These are phyloP conservation scores for Diceros bicornis DNA, from an alignment of 2,797 vertebrate genomes.

Conservation along the genomic window DNA sequence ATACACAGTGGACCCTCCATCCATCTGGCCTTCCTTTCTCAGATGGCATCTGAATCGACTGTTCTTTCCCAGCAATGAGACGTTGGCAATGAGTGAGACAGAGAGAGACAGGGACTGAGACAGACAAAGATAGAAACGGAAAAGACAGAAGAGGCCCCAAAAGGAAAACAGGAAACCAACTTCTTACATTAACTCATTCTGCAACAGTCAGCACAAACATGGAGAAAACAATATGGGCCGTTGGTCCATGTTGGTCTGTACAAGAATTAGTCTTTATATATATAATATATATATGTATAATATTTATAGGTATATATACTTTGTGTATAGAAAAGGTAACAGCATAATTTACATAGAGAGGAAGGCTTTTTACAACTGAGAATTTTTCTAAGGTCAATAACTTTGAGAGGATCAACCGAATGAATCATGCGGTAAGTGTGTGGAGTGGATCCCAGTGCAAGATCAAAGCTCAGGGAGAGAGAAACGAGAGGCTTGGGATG, in stretches of 20 bases:
- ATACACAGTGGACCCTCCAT: slow-evolving; percentile 91
- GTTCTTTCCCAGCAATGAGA: slow-evolving; percentile 84
- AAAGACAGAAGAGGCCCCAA: slow-evolving; percentile 57
- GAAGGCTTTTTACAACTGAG: slow-evolving; percentile 83
- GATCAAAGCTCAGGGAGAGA: slow-evolving; percentile 9
- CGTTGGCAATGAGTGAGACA: slow-evolving; percentile 76
- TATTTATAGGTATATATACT: slow-evolving; percentile 90
- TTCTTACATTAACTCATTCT: slow-evolving; percentile 82
- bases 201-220: slow-evolving; percentile 80
- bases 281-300: slow-evolving; percentile 82
- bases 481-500: not conserved
- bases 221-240: slow-evolving; percentile 85
- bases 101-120: slow-evolving; percentile 11
- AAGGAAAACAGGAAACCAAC: slow-evolving; percentile 68
- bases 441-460: slow-evolving; percentile 39
- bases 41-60: slow-evolving; percentile 85
- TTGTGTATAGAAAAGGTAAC: slow-evolving; percentile 87
- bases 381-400: slow-evolving; percentile 74
- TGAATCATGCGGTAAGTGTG: slow-evolving; percentile 63
- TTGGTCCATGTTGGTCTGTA: slow-evolving; percentile 84
- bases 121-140: not conserved
- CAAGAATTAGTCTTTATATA: slow-evolving; percentile 83
- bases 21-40: slow-evolving; percentile 87
- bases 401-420: slow-evolving; percentile 72
- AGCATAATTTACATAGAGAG: slow-evolving; percentile 83